Conservation (phyloP, 2,888 invertebrate genomes). For the Athrips mouffetella region DNA sequence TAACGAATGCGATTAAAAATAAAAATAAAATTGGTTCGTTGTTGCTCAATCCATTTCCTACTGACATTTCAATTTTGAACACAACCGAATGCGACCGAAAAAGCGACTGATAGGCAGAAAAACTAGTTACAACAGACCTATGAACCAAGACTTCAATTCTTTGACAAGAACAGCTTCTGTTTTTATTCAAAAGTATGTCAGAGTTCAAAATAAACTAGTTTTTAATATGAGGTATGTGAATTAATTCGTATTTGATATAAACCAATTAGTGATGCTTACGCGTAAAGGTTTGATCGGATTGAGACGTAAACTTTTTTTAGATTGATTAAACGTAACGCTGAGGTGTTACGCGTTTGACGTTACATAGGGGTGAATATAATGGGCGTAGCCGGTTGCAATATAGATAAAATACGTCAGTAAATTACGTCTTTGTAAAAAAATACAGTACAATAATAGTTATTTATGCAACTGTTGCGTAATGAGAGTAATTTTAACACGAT, state of each 20-base stretch:
- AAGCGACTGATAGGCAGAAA: slow-evolving; percentile 30
- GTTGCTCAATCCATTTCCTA: slow-evolving; percentile 35
- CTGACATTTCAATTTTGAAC: slow-evolving; percentile 66
- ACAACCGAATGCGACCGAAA: slow-evolving; percentile 31
- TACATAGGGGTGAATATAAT: slow-evolving; percentile 33
- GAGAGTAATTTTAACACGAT: too few species aligned
- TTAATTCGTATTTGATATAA: slow-evolving; percentile 70
- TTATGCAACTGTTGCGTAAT: too few species aligned
- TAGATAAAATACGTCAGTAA: too few species aligned
- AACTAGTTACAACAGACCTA: background rate
- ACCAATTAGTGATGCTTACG: slow-evolving; percentile 76
- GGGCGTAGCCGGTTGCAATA: slow-evolving; percentile 15
- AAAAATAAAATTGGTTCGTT: too few species aligned
- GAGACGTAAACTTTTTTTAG: slow-evolving; percentile 42
- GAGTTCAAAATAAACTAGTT: slow-evolving; percentile 38
- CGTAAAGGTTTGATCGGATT: slow-evolving; percentile 54
- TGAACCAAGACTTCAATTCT: too few species aligned
- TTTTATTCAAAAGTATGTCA: background rate
- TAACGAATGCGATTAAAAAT: slow-evolving; percentile 64
- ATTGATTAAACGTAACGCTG: slow-evolving; percentile 18
- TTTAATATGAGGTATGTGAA: slow-evolving; percentile 41
- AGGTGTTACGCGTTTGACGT: slow-evolving; percentile 31
- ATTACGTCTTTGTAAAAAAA: background rate
- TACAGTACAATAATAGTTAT: background rate
- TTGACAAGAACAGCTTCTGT: too few species aligned